These are phyloP conservation scores for Pachydiplax longipennis DNA, from an alignment of 2,888 invertebrate genomes.

Conservation along the genomic window DNA sequence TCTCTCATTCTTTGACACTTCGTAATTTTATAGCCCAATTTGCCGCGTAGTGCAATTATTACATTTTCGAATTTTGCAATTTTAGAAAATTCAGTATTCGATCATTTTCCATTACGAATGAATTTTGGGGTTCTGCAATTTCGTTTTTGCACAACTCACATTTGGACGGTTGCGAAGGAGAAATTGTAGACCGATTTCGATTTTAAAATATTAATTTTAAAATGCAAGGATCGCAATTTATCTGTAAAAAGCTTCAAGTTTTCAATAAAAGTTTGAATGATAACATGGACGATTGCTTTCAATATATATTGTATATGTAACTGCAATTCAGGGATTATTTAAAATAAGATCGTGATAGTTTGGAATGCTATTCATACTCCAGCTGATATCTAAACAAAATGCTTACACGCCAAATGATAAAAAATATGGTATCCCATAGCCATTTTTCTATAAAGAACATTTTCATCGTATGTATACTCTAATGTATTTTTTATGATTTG, in stretches of 20 bases:
- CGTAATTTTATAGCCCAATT: neutral
- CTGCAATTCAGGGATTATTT: neutral
- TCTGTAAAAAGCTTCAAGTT: neutral
- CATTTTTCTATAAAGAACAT: neutral
- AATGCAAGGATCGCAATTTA: conserved; percentile 6
- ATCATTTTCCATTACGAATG: neutral
- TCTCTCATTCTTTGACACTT: neutral
- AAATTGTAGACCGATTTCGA: neutral
- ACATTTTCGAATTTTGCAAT: neutral
- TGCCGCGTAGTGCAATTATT: neutral
- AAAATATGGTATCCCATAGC: conserved; percentile 13
- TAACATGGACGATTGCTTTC: neutral
- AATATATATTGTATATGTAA: neutral
- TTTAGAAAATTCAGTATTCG: neutral
- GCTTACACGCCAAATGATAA: neutral
- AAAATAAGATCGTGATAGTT: neutral
- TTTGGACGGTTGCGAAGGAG: conserved; percentile 36
- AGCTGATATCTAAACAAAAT: neutral
- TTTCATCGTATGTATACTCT: neutral
- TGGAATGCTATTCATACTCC: neutral
- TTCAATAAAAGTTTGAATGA: neutral
- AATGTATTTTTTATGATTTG: neutral
- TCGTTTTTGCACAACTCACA: conserved; percentile 6
- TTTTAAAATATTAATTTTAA: neutral
- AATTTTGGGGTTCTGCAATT: neutral